A percentile compares a stretch with the other conserved stretches of the same genome.
Evolutionary conservation across 64 coral and sea anemone genomes (phyloP).

Genomic region (Montipora foliosa): DNA sequence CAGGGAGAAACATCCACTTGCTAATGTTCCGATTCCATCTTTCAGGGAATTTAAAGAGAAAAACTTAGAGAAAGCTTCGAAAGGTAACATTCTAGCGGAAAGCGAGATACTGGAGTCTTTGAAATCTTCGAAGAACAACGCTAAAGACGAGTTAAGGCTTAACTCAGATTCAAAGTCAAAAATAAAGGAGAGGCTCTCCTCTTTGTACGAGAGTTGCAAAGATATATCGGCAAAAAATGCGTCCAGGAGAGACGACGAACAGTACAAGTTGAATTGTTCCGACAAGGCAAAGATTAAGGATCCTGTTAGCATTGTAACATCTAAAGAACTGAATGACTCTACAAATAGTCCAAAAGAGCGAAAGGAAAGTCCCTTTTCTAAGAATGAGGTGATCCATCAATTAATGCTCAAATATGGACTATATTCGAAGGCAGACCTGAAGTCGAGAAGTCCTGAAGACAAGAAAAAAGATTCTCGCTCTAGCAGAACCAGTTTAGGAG

Average conservation of each 20-base stretch:
- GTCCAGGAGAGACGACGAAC: not conserved
- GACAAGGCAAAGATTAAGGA: not conserved
- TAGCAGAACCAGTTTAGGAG: not conserved
- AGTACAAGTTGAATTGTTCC: slow-evolving; percentile 11
- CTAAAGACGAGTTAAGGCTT: not conserved
- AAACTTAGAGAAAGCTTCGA: slow-evolving; percentile 34
- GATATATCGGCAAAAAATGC: slow-evolving; percentile 40
- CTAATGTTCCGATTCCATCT: slow-evolving; percentile 80
- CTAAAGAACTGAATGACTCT: not conserved
- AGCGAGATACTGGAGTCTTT: not conserved
- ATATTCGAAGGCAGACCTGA: slow-evolving; percentile 48
- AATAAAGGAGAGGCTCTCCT: slow-evolving; percentile 20
- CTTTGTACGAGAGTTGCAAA: slow-evolving; percentile 30
- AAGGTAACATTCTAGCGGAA: not conserved
- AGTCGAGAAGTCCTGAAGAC: not conserved
- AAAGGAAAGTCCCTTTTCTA: slow-evolving; percentile 60
- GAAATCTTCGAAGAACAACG: not conserved
- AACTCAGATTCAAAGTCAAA: not conserved
- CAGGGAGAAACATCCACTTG: slow-evolving; percentile 65
- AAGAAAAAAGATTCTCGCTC: not conserved
- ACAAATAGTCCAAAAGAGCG: slow-evolving; percentile 27
- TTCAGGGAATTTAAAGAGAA: slow-evolving; percentile 88
- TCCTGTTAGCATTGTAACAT: not conserved
- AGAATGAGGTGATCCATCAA: slow-evolving; percentile 92
- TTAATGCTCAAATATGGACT: slow-evolving; percentile 92